Evolutionary conservation across 1,140 invertebrate species (phyloP), one percentile per base, ranked within the genome.

Genomic region (Drosophila kanapiae): DNA sequence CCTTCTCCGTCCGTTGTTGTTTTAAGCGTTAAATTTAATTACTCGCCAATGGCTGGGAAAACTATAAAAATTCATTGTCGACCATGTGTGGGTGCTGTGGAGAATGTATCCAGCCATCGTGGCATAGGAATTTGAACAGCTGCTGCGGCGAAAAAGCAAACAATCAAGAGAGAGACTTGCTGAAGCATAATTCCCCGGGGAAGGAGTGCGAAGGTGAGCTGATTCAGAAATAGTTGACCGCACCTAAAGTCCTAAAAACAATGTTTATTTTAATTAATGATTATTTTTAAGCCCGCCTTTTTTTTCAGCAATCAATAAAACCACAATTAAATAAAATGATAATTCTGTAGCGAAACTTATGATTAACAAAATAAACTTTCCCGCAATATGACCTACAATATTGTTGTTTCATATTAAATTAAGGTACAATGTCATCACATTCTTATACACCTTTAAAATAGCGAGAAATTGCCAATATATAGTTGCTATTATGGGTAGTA

Each of bases 11-110:
- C 35, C 69, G 56, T 63, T 77, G 84, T 88, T 87, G 84, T 88
- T 87, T 83, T 88, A 80, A 80, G 84, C 84, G 77, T 87, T 90
- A 90, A 90, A 87, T 87, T 88, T 84, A 90, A 87, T 87, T 87
- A 87, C 80, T 87, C 80, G 78, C 65, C 80, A 85, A 77, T 71
- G 78, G 75, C 62, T 65, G 62, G 62, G 51, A 64, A 74, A 65
- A 71, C 58, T 62, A 74, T 83, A 74, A 81, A 78, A 75, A 75
- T 67, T 47, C 51, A 74, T 72, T 47, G 54, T 51, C 29, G 16
- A 6, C n/a, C 11, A 9, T 47, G 49, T 70, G 51, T 31, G 67
- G 42, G 37, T 49, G 40, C 37, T 16, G 37, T 43, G 40, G 70
- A 38, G 35, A 63, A 68, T 43, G 68, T 51, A 62, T 60, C 33